Conservation (phyloP, 2,888 invertebrate species). For the Drosophila suboccidentalis region DNA sequence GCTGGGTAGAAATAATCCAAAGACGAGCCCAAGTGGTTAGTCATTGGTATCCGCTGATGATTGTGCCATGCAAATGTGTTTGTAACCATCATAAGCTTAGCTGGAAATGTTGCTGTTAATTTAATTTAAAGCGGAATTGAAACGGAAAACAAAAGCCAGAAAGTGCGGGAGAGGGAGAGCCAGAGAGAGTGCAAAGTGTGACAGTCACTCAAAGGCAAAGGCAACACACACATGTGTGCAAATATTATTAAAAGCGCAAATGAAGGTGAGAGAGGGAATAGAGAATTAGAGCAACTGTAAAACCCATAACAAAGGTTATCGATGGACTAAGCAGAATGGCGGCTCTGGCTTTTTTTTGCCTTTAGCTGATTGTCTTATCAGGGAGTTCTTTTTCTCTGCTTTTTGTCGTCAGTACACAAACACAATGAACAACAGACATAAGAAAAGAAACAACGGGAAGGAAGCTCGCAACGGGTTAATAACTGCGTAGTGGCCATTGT, state of each 20-base stretch:
- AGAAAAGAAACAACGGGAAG: slow-evolving; percentile 34
- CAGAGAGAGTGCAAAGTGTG: slow-evolving; percentile 29
- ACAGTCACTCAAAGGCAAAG: slow-evolving; percentile 6
- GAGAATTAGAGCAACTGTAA: slow-evolving; percentile 55
- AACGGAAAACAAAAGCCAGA: slow-evolving; percentile 39
- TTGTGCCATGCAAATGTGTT: slow-evolving; percentile 1
- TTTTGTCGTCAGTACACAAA: slow-evolving; percentile 17
- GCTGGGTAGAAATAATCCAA: slow-evolving; percentile 4
- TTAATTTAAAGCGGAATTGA: slow-evolving; percentile 59
- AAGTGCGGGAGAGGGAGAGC: slow-evolving; percentile 1
- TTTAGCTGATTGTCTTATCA: slow-evolving; percentile 62
- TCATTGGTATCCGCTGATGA: slow-evolving; percentile 35
- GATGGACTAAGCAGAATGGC: slow-evolving; percentile 40
- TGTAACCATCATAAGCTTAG: slow-evolving; percentile 29
- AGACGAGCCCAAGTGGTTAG: slow-evolving; percentile 36
- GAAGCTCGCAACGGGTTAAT: slow-evolving; percentile 43
- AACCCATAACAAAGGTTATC: slow-evolving; percentile 68
- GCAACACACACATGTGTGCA: slow-evolving; percentile 17
- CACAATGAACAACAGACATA: slow-evolving; percentile 40
- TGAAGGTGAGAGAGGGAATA: slow-evolving; percentile 12
- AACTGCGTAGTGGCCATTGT: slow-evolving; percentile 61
- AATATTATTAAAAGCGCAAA: slow-evolving; percentile 15
- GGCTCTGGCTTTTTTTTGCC: slow-evolving; percentile 10
- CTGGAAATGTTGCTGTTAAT: slow-evolving; percentile 50
- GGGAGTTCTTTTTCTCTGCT: slow-evolving; percentile 13